Percentiles rank a stretch among this genome's conserved stretches.
Conservation (phyloP, 2,113 vertebrate genomes). For the Dendropsophus ebraccatus region DNA sequence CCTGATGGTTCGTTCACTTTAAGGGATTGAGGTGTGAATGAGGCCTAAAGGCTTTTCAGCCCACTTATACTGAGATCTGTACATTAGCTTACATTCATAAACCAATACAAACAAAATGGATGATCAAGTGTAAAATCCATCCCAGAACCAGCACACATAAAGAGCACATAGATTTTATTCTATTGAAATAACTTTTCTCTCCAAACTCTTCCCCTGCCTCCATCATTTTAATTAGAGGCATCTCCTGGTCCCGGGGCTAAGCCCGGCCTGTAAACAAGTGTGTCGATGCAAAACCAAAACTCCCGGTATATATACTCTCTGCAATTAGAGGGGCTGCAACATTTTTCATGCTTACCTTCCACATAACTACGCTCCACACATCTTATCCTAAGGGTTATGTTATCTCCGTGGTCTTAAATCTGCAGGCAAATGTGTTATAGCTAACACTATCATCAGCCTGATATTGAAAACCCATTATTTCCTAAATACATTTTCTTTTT, state of each 20-base stretch:
- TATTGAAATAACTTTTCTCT: background rate
- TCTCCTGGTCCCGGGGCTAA: constrained; percentile 68
- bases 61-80: background rate
- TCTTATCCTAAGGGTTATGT: constrained; percentile 65
- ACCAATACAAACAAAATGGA: background rate
- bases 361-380: constrained; percentile 66
- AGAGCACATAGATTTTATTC: background rate
- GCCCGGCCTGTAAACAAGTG: constrained; percentile 66
- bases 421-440: constrained; percentile 71
- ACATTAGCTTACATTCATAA: background rate
- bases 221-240: constrained; percentile 68
- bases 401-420: constrained; percentile 66
- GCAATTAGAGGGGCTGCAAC: constrained; percentile 72
- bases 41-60: background rate
- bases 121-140: background rate
- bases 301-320: constrained; percentile 70
- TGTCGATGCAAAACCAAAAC: constrained; percentile 68
- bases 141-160: too few relatives aligned
- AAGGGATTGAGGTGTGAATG: too few relatives aligned
- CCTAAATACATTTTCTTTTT: constrained; percentile 72
- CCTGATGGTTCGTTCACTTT: too few relatives aligned
- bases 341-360: constrained; percentile 68
- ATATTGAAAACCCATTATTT: constrained; percentile 73
- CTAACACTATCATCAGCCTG: constrained; percentile 69
- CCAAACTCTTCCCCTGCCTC: constrained; percentile 53